Evolutionary conservation across 2,113 vertebrate species (phyloP).

Genomic region (Sceloporus tristichus): DNA sequence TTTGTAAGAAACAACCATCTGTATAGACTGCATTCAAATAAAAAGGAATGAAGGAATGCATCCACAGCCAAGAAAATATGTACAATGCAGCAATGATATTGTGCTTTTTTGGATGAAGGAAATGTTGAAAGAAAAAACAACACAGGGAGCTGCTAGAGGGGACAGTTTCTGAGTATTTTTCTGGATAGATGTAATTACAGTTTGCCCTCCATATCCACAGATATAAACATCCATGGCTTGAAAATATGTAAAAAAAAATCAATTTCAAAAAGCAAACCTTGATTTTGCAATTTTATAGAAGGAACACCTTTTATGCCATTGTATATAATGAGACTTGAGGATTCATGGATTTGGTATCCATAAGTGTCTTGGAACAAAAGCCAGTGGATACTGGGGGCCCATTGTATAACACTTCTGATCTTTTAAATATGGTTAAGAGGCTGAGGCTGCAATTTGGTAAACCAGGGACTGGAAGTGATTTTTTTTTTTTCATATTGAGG

Average conservation of each 20-base stretch:
- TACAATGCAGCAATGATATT: conserved; percentile 41
- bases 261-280: too few species aligned
- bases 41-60: conserved; percentile 18
- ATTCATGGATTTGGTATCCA: too few species aligned
- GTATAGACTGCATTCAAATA: rapidly evolving
- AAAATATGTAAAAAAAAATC: too few species aligned
- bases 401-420: background rate
- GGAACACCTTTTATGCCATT: too few species aligned
- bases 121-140: background rate
- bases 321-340: too few species aligned
- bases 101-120: background rate
- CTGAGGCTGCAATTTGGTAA: background rate
- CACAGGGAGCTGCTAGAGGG: background rate
- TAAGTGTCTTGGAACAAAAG: too few species aligned
- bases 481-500: background rate
- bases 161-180: background rate
- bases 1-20: conserved; percentile 23
- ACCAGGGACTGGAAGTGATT: background rate
- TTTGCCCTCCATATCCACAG: too few species aligned
- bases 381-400: too few species aligned
- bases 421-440: background rate
- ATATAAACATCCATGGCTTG: too few species aligned
- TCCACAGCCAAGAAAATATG: conserved; percentile 20
- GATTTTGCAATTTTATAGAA: too few species aligned
- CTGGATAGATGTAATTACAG: background rate